A percentile compares a stretch with the other conserved stretches of the same genome.
Conservation (phyloP, 64 coral and sea anemone genomes). For the Montipora capricornis region DNA sequence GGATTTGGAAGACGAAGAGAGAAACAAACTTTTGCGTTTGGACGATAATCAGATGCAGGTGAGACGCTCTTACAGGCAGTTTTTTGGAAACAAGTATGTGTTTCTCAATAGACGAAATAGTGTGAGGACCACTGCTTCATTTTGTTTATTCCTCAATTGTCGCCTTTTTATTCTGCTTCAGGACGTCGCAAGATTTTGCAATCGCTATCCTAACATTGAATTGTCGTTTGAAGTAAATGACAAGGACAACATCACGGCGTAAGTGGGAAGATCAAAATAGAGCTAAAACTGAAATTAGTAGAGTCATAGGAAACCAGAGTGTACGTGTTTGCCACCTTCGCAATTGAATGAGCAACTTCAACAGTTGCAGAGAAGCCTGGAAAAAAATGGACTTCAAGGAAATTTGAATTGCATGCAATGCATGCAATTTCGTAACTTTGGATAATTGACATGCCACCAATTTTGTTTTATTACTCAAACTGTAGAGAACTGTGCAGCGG, state of each 20-base stretch:
- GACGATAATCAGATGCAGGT: conserved; percentile 96
- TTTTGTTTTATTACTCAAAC: too few relatives aligned
- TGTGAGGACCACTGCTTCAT: too few relatives aligned
- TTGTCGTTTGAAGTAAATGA: conserved; percentile 92
- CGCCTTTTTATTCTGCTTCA: not conserved
- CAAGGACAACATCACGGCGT: conserved; percentile 88
- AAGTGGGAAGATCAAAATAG: conserved; percentile 28
- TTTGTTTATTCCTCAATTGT: not conserved
- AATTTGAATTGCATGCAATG: too few relatives aligned
- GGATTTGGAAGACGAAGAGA: conserved; percentile 97
- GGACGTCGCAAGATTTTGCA: conserved; percentile 98
- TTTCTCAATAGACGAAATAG: not conserved
- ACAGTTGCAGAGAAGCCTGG: too few relatives aligned
- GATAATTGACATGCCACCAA: too few relatives aligned
- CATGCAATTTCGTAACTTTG: too few relatives aligned
- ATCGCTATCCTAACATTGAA: conserved; percentile 98
- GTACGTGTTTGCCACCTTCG: too few relatives aligned
- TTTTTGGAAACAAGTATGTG: not conserved
- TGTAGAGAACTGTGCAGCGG: too few relatives aligned
- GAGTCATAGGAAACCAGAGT: too few relatives aligned
- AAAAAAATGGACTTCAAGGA: too few relatives aligned
- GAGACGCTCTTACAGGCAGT: not conserved
- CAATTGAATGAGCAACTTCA: too few relatives aligned
- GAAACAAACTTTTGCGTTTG: conserved; percentile 88
- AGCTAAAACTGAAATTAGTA: too few relatives aligned